These are phyloP conservation scores for Paradisaea rubra DNA, from an alignment of 2,113 vertebrate genomes.

Conservation along the genomic window DNA sequence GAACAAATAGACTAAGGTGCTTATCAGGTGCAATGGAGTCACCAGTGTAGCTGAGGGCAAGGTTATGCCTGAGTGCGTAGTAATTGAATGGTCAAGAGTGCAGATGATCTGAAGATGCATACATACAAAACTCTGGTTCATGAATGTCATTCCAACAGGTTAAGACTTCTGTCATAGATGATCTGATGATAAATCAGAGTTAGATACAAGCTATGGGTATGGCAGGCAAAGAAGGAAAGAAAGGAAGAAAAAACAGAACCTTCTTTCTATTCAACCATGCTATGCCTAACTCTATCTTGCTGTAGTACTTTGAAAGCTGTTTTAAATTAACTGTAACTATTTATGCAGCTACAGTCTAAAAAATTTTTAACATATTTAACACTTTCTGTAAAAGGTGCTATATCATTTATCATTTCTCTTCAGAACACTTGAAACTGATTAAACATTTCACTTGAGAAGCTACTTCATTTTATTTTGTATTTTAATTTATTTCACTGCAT, in stretches of 20 bases:
- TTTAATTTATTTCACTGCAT: constrained; percentile 44
- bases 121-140: neutral
- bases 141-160: neutral
- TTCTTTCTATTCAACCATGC: neutral
- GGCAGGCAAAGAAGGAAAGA: neutral
- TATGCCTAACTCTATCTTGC: neutral
- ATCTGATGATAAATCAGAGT: neutral
- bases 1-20: neutral
- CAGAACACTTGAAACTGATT: constrained; percentile 29
- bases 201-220: neutral
- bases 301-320: neutral
- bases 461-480: constrained; percentile 40
- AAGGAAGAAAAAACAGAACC: neutral
- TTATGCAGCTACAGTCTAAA: neutral
- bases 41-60: neutral
- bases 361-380: neutral
- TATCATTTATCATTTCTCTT: constrained; percentile 1
- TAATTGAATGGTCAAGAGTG: neutral
- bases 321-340: constrained; percentile 7
- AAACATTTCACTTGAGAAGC: neutral
- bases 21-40: neutral
- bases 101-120: neutral
- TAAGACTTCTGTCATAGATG: neutral
- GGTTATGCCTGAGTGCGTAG: neutral
- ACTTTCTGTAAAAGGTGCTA: neutral